phyloP scores from a whole-genome alignment of 2,797 vertebrate species.

The Orientallactaga sibirica region DNA sequence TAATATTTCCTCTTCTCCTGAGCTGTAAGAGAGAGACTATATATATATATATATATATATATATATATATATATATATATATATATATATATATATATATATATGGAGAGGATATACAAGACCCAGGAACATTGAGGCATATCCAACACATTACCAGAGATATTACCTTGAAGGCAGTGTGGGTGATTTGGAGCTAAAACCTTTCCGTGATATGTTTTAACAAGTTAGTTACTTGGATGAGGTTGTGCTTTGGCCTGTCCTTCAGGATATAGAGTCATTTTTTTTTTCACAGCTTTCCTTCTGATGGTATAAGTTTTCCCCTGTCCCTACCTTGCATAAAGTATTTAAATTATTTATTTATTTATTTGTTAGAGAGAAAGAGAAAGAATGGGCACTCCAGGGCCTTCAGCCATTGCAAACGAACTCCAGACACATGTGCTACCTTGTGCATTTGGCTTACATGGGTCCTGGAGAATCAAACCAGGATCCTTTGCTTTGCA shows the following conservation, averaged over 20 bases:
- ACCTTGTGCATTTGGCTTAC: too few species aligned
- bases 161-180: slow-evolving; percentile 37
- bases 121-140: neutral
- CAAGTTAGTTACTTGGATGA: slow-evolving; percentile 11
- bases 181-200: slow-evolving; percentile 49
- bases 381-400: too few species aligned
- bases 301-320: neutral
- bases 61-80: neutral
- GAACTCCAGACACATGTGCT: too few species aligned
- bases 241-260: neutral
- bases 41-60: neutral
- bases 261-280: slow-evolving; percentile 23
- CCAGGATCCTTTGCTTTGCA: too few species aligned
- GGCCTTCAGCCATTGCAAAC: too few species aligned
- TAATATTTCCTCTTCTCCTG: neutral
- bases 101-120: neutral
- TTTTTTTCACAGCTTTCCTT: slow-evolving; percentile 41
- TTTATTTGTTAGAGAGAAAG: too few species aligned
- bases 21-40: neutral
- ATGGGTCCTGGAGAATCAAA: too few species aligned
- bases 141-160: neutral
- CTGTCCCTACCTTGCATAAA: neutral
- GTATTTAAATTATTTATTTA: too few species aligned
- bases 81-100: neutral
- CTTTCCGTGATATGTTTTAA: slow-evolving; percentile 37